A percentile compares a stretch with the other conserved stretches of the same genome.
phyloP scores from a whole-genome alignment of 1,140 invertebrate species.

The Drosophila varians region DNA sequence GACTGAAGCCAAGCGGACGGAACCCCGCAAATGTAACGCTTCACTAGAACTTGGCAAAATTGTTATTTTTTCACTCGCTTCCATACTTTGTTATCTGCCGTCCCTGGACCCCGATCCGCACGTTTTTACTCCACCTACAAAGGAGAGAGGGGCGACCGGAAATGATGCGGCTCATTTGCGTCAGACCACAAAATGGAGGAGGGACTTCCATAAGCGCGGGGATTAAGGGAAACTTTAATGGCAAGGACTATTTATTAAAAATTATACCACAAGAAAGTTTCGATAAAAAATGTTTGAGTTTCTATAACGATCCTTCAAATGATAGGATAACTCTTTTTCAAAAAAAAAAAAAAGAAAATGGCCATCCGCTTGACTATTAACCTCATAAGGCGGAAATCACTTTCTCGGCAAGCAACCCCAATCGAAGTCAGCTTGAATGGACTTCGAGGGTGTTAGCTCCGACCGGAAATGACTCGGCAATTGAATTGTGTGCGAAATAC shows the following conservation, averaged over 20 bases:
- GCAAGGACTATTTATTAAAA: constrained; percentile 8
- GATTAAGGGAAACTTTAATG: constrained; percentile 19
- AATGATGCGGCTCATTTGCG: constrained; percentile 78
- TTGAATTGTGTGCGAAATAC: constrained; percentile 64
- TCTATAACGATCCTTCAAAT: too few relatives aligned
- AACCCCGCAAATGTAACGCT: constrained; percentile 69
- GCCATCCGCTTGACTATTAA: neutral
- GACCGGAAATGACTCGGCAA: constrained; percentile 71
- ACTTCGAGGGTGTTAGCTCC: constrained; percentile 20
- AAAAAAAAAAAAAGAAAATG: too few relatives aligned
- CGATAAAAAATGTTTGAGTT: too few relatives aligned
- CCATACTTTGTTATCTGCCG: constrained; percentile 47
- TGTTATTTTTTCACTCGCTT: constrained; percentile 13
- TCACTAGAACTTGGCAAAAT: constrained; percentile 62
- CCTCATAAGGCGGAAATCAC: neutral
- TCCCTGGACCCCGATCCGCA: constrained; percentile 10
- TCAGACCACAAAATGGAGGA: constrained; percentile 57
- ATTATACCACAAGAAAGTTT: too few relatives aligned
- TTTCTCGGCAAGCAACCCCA: neutral
- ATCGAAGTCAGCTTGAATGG: constrained; percentile 1
- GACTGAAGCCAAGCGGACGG: constrained; percentile 63
- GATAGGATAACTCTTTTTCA: too few relatives aligned
- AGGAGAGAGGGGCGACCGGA: constrained; percentile 15
- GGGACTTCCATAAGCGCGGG: constrained; percentile 12
- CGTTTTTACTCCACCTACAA: constrained; percentile 1